phyloP scores from a whole-genome alignment of 2,888 invertebrate species.

The Stratiomys singularior region DNA sequence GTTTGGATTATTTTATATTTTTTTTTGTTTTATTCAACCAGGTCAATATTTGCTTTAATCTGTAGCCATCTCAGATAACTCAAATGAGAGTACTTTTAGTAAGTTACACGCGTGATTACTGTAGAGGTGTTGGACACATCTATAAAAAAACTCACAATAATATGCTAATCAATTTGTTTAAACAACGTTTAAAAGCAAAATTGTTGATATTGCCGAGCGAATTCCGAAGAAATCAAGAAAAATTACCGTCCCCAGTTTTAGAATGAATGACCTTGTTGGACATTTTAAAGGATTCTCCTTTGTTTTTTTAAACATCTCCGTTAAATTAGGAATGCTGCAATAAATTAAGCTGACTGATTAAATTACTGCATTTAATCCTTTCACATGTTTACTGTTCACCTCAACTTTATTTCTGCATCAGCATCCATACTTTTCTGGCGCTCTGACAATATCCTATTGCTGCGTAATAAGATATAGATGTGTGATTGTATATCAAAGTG shows the following conservation, averaged over 20 bases:
- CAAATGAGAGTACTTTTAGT: neutral
- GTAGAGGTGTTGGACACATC: neutral
- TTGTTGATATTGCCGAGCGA: too few relatives aligned
- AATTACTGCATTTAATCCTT: too few relatives aligned
- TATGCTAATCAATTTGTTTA: too few relatives aligned
- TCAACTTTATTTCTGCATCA: neutral
- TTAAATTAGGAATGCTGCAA: too few relatives aligned
- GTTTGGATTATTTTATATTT: conserved; percentile 21
- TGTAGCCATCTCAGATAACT: neutral
- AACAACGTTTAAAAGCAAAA: too few relatives aligned
- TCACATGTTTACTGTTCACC: neutral
- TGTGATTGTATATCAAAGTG: neutral
- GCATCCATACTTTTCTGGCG: neutral
- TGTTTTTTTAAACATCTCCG: too few relatives aligned
- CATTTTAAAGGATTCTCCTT: too few relatives aligned
- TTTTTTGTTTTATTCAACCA: neutral
- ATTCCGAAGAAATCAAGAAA: too few relatives aligned
- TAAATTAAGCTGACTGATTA: too few relatives aligned
- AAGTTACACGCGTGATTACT: conserved; percentile 5
- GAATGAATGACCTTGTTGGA: too few relatives aligned
- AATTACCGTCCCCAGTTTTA: too few relatives aligned
- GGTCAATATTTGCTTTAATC: neutral
- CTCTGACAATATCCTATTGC: neutral
- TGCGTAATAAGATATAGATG: neutral
- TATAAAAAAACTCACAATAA: too few relatives aligned